Evolutionary conservation across 2,113 vertebrate species (phyloP).

Genomic region (Etheostoma cragini): DNA sequence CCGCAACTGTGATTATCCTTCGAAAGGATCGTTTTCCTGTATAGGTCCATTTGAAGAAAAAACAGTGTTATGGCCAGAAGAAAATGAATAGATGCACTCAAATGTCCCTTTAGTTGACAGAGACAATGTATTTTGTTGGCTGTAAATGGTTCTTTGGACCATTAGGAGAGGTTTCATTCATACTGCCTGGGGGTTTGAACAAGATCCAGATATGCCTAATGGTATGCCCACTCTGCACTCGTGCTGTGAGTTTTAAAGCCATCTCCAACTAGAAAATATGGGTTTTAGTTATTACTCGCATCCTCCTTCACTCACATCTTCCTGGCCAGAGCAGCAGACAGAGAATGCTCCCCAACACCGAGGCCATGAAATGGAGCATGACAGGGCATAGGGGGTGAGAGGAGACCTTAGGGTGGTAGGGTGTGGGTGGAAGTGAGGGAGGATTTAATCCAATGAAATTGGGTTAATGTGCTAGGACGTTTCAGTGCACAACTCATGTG

Average conservation of each 20-base stretch:
- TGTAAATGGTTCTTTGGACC: slow-evolving; percentile 67
- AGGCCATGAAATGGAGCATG: slow-evolving; percentile 66
- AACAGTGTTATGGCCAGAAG: slow-evolving; percentile 53
- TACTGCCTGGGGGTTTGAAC: slow-evolving; percentile 68
- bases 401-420: slow-evolving; percentile 43
- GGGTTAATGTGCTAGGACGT: slow-evolving; percentile 71
- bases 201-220: slow-evolving; percentile 72
- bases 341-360: slow-evolving; percentile 19
- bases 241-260: slow-evolving; percentile 68
- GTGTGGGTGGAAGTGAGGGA: slow-evolving; percentile 32
- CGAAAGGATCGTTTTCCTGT: slow-evolving; percentile 44
- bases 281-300: slow-evolving; percentile 68
- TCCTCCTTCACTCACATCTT: slow-evolving; percentile 53
- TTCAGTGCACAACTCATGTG: slow-evolving; percentile 58
- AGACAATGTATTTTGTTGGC: slow-evolving; percentile 67
- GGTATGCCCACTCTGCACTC: slow-evolving; percentile 64
- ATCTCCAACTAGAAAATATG: slow-evolving; percentile 57
- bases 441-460: slow-evolving; percentile 56
- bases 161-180: slow-evolving; percentile 76
- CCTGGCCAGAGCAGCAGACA: slow-evolving; percentile 30
- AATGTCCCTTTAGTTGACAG: slow-evolving; percentile 58
- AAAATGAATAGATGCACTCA: slow-evolving; percentile 65
- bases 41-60: slow-evolving; percentile 48
- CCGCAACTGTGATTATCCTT: slow-evolving; percentile 38
- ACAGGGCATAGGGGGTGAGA: slow-evolving; percentile 44